These are phyloP conservation scores for Zygogramma bicolorata DNA, from an alignment of 2,888 invertebrate species.

Conservation along the genomic window DNA sequence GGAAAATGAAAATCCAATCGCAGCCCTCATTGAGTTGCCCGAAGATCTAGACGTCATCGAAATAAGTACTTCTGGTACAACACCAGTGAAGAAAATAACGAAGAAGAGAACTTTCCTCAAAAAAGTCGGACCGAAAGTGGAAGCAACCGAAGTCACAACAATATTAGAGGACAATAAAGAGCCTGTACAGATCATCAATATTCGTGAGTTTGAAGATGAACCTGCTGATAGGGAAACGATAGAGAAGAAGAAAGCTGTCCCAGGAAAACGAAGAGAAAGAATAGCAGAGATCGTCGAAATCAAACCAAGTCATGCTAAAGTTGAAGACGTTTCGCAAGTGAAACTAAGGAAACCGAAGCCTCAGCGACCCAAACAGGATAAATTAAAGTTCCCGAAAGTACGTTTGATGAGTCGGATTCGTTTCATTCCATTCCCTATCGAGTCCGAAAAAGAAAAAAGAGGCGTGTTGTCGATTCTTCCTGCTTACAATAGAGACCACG, in stretches of 20 bases:
- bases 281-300: slow-evolving; percentile 49
- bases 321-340: slow-evolving; percentile 68
- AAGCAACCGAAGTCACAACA: slow-evolving; percentile 60
- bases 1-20: slow-evolving; percentile 54
- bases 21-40: slow-evolving; percentile 58
- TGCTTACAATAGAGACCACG: slow-evolving; percentile 59
- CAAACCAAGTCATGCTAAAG: slow-evolving; percentile 49
- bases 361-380: neutral
- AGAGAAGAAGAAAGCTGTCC: slow-evolving; percentile 16
- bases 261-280: slow-evolving; percentile 36
- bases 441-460: slow-evolving; percentile 56
- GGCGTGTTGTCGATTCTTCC: slow-evolving; percentile 58
- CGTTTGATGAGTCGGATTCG: slow-evolving; percentile 78
- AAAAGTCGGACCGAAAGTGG: slow-evolving; percentile 57
- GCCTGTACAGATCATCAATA: slow-evolving; percentile 53
- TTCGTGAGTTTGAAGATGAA: slow-evolving; percentile 50
- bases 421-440: slow-evolving; percentile 66
- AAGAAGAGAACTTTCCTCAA: slow-evolving; percentile 60
- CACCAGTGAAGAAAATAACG: slow-evolving; percentile 62
- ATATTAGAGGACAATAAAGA: slow-evolving; percentile 56
- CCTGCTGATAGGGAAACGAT: neutral
- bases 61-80: slow-evolving; percentile 63
- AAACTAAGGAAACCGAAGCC: slow-evolving; percentile 70
- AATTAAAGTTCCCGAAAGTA: slow-evolving; percentile 72
- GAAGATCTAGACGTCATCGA: slow-evolving; percentile 65